Conservation (phyloP, 2,797 vertebrate species). For the Adelosebastes latens region DNA sequence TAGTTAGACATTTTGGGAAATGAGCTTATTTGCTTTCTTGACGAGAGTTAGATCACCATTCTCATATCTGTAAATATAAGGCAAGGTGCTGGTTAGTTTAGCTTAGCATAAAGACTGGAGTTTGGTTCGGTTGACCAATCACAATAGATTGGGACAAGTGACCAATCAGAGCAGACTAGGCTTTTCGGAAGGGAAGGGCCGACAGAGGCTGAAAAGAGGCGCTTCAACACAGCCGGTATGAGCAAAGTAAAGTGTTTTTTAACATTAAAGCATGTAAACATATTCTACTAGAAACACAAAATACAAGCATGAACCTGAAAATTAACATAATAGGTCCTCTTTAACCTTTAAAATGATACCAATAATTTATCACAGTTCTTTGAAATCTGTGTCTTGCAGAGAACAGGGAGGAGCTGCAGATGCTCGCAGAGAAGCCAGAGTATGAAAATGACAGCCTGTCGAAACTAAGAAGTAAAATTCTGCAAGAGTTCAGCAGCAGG, state of each 20-base stretch:
- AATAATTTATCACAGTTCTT: neutral
- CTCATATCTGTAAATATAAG: neutral
- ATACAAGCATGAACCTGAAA: too few relatives aligned
- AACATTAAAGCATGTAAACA: too few relatives aligned
- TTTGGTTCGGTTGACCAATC: neutral
- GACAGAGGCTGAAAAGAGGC: too few relatives aligned
- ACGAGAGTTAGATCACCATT: neutral
- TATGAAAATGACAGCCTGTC: conserved; percentile 91
- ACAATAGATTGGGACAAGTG: too few relatives aligned
- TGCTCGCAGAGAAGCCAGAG: conserved; percentile 80
- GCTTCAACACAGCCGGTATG: too few relatives aligned
- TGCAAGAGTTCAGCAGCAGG: conserved; percentile 88
- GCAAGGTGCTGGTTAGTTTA: neutral
- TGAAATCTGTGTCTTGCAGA: conserved; percentile 72
- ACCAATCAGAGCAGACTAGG: too few relatives aligned
- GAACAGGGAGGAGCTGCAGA: conserved; percentile 83
- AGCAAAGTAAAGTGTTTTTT: too few relatives aligned
- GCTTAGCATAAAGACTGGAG: conserved; percentile 15
- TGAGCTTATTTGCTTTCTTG: neutral
- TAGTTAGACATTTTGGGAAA: neutral
- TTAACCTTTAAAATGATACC: neutral
- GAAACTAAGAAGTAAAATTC: conserved; percentile 83
- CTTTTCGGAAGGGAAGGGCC: too few relatives aligned
- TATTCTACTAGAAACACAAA: too few relatives aligned
- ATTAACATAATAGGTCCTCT: too few relatives aligned